Percentiles rank a stretch among this genome's conserved stretches.
Evolutionary conservation across 2,888 invertebrate genomes (phyloP).

Genomic region (Tenthredo distinguenda): DNA sequence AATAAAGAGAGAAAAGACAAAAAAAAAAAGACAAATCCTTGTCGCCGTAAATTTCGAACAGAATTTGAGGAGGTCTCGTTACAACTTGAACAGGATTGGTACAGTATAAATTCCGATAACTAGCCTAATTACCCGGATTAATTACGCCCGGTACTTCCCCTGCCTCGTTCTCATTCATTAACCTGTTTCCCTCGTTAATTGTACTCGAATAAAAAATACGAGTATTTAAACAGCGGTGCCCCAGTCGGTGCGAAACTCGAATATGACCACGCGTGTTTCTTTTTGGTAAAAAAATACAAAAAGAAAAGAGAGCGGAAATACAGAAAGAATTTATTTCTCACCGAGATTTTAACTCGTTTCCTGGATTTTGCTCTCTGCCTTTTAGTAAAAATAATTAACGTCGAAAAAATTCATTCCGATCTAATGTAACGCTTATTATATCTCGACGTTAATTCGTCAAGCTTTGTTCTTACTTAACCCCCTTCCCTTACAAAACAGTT

Average conservation of each 20-base stretch:
- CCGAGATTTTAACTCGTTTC: background rate
- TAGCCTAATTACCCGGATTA: constrained; percentile 18
- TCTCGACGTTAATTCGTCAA: background rate
- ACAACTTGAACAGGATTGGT: background rate
- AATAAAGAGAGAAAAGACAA: background rate
- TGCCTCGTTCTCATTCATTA: constrained; percentile 32
- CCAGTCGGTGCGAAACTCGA: background rate
- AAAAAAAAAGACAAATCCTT: background rate
- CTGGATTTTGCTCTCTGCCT: background rate
- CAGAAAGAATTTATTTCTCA: background rate
- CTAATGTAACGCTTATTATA: background rate
- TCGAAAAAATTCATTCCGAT: background rate
- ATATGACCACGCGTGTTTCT: background rate
- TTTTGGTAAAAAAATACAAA: background rate
- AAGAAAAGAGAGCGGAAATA: background rate
- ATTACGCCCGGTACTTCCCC: constrained; percentile 26
- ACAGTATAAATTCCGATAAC: constrained; percentile 31
- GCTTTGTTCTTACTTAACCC: background rate
- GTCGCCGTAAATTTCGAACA: background rate
- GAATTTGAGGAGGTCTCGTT: background rate
- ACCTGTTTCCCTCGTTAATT: constrained; percentile 20
- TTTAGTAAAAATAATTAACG: background rate
- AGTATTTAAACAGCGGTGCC: background rate
- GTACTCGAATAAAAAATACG: constrained; percentile 16
- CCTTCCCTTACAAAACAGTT: too few species aligned